A percentile compares a stretch with the other conserved stretches of the same genome.
Evolutionary conservation across 2,888 invertebrate species (phyloP).

Genomic region (Orthosia incerta): DNA sequence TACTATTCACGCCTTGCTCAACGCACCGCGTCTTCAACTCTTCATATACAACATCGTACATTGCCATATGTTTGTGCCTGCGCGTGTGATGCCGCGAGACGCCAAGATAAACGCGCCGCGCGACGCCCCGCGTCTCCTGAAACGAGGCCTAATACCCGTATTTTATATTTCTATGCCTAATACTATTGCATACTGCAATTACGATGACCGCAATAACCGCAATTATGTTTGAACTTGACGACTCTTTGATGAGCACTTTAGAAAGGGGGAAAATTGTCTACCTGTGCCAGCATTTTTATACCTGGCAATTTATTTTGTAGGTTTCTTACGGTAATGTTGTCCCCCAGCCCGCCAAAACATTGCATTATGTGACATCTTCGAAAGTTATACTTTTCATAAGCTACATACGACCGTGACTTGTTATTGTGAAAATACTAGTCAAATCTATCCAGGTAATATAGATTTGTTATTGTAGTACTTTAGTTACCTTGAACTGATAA

Average conservation of each 20-base stretch:
- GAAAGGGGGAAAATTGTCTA: slow-evolving; percentile 40
- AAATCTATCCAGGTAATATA: slow-evolving; percentile 37
- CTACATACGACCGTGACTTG: slow-evolving; percentile 9
- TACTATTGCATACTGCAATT: slow-evolving; percentile 73
- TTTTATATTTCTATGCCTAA: too few species aligned
- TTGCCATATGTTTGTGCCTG: too few species aligned
- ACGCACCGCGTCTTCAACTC: too few species aligned
- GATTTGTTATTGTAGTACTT: slow-evolving; percentile 56
- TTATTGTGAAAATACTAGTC: slow-evolving; percentile 44
- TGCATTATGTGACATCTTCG: slow-evolving; percentile 3
- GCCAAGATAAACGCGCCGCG: too few species aligned
- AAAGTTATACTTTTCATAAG: slow-evolving; percentile 17
- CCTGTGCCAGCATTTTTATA: slow-evolving; percentile 9
- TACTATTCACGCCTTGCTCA: too few species aligned
- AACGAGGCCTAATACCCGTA: too few species aligned
- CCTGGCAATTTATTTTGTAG: slow-evolving; percentile 20
- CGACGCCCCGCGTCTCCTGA: too few species aligned
- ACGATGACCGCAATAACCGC: slow-evolving; percentile 51
- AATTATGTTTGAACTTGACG: slow-evolving; percentile 34
- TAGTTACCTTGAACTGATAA: slow-evolving; percentile 73
- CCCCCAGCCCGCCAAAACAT: neutral
- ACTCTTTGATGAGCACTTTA: slow-evolving; percentile 29
- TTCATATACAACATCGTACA: too few species aligned
- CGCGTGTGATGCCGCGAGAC: too few species aligned
- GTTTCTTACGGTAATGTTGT: slow-evolving; percentile 15